Evolutionary conservation across 2,888 invertebrate species (phyloP).

Genomic region (Scelioninae gen. 1): DNA sequence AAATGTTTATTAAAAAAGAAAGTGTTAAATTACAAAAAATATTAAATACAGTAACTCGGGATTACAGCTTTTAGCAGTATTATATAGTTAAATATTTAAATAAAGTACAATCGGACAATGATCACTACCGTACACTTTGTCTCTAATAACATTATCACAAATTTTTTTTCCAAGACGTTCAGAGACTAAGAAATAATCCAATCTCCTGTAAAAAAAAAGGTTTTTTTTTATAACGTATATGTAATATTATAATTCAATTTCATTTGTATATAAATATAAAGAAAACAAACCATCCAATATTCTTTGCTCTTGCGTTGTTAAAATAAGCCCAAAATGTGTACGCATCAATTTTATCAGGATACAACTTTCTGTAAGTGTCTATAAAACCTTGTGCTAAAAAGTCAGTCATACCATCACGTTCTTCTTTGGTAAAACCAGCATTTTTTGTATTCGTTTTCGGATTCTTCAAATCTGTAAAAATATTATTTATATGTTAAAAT

Average conservation of each 20-base stretch:
- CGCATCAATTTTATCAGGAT: slow-evolving; percentile 92
- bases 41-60: not conserved
- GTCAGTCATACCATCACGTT: slow-evolving; percentile 95
- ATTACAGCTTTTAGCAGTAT: not conserved
- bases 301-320: slow-evolving; percentile 92
- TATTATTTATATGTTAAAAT: slow-evolving; percentile 1
- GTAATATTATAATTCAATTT: slow-evolving; percentile 61
- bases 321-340: slow-evolving; percentile 99
- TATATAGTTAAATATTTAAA: slow-evolving; percentile 40
- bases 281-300: slow-evolving; percentile 97
- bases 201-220: slow-evolving; percentile 88
- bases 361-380: slow-evolving; percentile 93
- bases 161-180: slow-evolving; percentile 90
- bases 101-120: slow-evolving; percentile 96
- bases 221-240: slow-evolving; percentile 68
- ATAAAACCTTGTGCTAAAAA: slow-evolving; percentile 92
- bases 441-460: slow-evolving; percentile 96
- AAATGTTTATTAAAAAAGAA: no score
- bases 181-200: slow-evolving; percentile 98
- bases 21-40: not conserved
- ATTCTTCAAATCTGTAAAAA: slow-evolving; percentile 92
- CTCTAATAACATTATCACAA: slow-evolving; percentile 93
- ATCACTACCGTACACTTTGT: slow-evolving; percentile 95
- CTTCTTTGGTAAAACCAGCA: slow-evolving; percentile 98
- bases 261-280: slow-evolving; percentile 15